A percentile compares a stretch with the other conserved stretches of the same genome.
Evolutionary conservation across 2,113 vertebrate genomes (phyloP).

Genomic region (Tonatia bakeri): DNA sequence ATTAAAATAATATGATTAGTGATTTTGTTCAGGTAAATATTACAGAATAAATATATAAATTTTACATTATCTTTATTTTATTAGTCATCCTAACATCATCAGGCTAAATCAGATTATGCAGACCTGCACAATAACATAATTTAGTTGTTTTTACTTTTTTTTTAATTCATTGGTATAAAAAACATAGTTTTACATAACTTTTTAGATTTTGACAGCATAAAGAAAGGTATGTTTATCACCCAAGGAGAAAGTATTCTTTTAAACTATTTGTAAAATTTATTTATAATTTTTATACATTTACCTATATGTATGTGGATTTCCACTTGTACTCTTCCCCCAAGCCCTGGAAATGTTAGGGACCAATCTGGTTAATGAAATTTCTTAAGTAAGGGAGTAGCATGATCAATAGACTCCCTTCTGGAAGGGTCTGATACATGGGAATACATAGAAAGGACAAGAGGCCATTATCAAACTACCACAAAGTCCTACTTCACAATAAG

Average conservation of each 20-base stretch:
- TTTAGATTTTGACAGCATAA: background rate
- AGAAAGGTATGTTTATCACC: background rate
- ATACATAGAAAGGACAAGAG: background rate
- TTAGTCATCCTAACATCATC: background rate
- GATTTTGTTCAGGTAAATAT: background rate
- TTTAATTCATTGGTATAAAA: background rate
- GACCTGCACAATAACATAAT: background rate
- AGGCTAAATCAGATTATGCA: background rate
- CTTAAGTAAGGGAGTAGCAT: background rate
- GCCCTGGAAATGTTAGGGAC: background rate
- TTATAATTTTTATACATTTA: background rate
- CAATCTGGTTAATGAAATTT: background rate
- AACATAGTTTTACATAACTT: background rate
- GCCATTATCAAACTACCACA: background rate
- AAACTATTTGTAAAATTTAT: background rate
- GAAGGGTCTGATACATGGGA: background rate
- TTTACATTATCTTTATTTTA: background rate
- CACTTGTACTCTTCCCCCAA: background rate
- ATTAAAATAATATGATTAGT: background rate
- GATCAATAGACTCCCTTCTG: background rate
- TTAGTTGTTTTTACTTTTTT: background rate
- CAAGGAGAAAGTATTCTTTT: background rate
- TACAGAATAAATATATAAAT: background rate
- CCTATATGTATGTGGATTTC: background rate
- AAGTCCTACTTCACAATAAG: background rate